Conservation (phyloP, 1,140 invertebrate species). For the Drosophila virilis region DNA sequence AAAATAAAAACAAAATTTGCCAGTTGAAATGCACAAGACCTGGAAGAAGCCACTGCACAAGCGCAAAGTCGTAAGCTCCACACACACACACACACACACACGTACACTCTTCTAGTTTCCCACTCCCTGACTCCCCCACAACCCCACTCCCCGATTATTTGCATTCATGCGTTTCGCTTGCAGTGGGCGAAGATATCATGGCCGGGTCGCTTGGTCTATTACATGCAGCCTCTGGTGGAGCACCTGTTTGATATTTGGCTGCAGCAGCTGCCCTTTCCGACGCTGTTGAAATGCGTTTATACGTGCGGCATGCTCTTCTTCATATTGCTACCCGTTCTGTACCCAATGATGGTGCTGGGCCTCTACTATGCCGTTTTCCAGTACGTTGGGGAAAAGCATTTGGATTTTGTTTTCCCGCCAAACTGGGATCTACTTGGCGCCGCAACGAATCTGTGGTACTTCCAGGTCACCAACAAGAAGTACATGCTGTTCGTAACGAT, state of each 20-base stretch:
- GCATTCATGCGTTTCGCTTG: neutral
- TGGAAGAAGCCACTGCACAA: conserved; percentile 70
- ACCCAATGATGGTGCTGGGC: conserved; percentile 42
- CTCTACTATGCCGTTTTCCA: conserved; percentile 60
- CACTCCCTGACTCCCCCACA: neutral
- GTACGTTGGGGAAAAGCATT: conserved; percentile 51
- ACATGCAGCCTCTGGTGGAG: conserved; percentile 65
- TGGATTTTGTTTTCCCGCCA: neutral
- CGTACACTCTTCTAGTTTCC: neutral
- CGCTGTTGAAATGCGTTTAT: conserved; percentile 55
- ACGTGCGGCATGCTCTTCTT: conserved; percentile 56
- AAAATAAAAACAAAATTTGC: conserved; percentile 27
- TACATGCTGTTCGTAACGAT: conserved; percentile 59
- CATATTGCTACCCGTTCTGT: conserved; percentile 58
- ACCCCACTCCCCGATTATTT: too few relatives aligned
- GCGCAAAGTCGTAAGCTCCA: conserved; percentile 55
- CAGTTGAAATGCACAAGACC: conserved; percentile 52
- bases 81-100: neutral
- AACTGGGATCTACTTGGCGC: conserved; percentile 48
- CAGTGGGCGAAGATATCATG: conserved; percentile 53
- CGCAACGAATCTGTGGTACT: conserved; percentile 35
- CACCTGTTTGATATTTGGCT: conserved; percentile 61
- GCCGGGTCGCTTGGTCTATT: conserved; percentile 57
- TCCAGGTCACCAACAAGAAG: conserved; percentile 60
- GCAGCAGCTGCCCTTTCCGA: conserved; percentile 68